These are phyloP conservation scores for Peromyscus nudipes DNA, from an alignment of 2,797 vertebrate genomes.

Conservation along the genomic window DNA sequence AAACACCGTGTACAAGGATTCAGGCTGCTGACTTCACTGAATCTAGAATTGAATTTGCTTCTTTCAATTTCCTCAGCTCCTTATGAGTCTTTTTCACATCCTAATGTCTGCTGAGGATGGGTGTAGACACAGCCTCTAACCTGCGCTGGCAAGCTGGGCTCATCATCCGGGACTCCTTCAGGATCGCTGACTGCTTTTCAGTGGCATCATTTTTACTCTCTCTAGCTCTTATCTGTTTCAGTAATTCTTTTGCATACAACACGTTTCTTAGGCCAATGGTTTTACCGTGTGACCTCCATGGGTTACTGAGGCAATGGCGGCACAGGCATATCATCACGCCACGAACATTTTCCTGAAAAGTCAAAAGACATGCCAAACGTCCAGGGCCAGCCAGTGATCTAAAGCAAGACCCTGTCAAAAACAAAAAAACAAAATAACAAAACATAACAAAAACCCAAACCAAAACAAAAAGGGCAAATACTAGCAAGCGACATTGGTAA, in stretches of 20 bases:
- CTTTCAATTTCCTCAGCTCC: slow-evolving; percentile 95
- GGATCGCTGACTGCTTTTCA: not conserved
- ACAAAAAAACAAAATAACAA: not conserved
- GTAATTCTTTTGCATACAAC: not conserved
- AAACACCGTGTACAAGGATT: slow-evolving; percentile 83
- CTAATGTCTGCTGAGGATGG: not conserved
- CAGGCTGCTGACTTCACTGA: slow-evolving; percentile 96
- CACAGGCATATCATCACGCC: not conserved
- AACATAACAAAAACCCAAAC: not conserved
- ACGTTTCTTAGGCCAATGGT: not conserved
- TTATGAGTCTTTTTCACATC: slow-evolving; percentile 93
- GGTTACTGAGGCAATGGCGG: not conserved
- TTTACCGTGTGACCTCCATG: not conserved
- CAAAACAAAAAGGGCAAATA: not conserved
- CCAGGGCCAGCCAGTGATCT: not conserved
- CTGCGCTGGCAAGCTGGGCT: not conserved
- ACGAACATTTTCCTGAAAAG: slow-evolving; percentile 22
- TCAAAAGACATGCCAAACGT: not conserved
- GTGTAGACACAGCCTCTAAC: not conserved
- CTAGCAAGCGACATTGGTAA: not conserved
- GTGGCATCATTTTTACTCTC: not conserved
- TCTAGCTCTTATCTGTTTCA: not conserved
- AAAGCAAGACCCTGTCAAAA: not conserved
- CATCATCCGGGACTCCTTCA: not conserved
- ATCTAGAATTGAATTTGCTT: slow-evolving; percentile 93